A percentile compares a stretch with the other conserved stretches of the same genome.
phyloP scores from a whole-genome alignment of 2,113 vertebrate species.

The Rhombomys opimus region DNA sequence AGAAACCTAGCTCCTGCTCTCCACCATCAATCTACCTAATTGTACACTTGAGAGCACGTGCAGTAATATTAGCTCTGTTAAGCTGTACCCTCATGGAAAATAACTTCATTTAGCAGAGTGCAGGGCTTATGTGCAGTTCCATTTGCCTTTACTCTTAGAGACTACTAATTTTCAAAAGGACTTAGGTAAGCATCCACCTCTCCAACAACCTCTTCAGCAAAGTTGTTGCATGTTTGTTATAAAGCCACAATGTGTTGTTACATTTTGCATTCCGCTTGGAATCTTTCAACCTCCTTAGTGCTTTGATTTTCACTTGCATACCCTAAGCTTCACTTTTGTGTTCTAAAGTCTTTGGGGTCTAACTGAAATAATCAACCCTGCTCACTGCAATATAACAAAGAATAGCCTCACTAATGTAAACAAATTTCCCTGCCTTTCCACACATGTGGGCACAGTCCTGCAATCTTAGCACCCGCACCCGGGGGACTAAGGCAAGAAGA shows the following conservation, averaged over 20 bases:
- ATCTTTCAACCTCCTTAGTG: not conserved
- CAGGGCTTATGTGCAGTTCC: not conserved
- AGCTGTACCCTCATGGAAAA: not conserved
- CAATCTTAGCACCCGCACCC: not conserved
- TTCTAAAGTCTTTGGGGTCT: not conserved
- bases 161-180: not conserved
- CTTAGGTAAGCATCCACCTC: slow-evolving; percentile 10
- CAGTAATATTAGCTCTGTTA: not conserved
- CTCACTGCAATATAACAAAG: not conserved
- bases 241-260: not conserved
- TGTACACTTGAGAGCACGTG: not conserved
- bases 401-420: not conserved
- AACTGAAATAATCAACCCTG: not conserved
- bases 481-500: not conserved
- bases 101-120: not conserved
- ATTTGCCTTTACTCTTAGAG: not conserved
- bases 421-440: not conserved
- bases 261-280: not conserved
- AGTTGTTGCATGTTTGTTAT: not conserved
- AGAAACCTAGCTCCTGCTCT: not conserved
- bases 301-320: not conserved
- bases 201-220: not conserved
- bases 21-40: not conserved
- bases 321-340: not conserved
- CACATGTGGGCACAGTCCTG: not conserved